Evolutionary conservation across 2,113 vertebrate species (phyloP).

Genomic region (Chelonoidis abingdonii): DNA sequence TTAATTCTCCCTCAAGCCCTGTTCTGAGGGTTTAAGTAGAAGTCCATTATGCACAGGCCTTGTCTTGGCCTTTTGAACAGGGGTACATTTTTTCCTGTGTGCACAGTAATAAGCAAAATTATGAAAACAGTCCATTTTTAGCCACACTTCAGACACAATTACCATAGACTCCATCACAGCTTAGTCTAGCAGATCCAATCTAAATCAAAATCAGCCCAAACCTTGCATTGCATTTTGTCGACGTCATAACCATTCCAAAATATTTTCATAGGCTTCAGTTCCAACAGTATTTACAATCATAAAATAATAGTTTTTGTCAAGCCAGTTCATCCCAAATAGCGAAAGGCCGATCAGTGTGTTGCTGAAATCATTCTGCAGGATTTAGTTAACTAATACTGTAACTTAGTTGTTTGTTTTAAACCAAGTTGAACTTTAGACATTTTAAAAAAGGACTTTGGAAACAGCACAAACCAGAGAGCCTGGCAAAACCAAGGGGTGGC

Average conservation of each 20-base stretch:
- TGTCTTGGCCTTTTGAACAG: neutral
- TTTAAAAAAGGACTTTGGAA: neutral
- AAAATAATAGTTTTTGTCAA: conserved; percentile 50
- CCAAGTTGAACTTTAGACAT: conserved; percentile 24
- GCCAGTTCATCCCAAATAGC: conserved; percentile 12
- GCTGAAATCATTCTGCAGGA: neutral
- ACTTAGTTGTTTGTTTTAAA: conserved; percentile 26
- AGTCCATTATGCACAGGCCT: conserved; percentile 4
- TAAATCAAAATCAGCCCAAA: conserved; percentile 4
- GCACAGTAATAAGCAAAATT: neutral
- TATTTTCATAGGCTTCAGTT: conserved; percentile 56
- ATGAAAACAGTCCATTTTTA: conserved; percentile 37
- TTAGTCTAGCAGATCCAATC: conserved; percentile 20
- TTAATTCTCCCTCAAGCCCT: conserved; percentile 37
- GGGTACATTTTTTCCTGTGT: conserved; percentile 20
- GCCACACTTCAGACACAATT: conserved; percentile 50
- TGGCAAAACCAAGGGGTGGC: neutral
- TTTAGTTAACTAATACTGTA: conserved; percentile 7
- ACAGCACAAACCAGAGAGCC: neutral
- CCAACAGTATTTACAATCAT: conserved; percentile 45
- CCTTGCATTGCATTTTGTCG: neutral
- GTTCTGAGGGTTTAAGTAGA: conserved; percentile 19
- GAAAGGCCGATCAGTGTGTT: neutral
- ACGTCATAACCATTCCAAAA: neutral
- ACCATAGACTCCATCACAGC: neutral